Conservation (phyloP, 2,888 invertebrate genomes). For the Sarcophaga caerulescens region DNA sequence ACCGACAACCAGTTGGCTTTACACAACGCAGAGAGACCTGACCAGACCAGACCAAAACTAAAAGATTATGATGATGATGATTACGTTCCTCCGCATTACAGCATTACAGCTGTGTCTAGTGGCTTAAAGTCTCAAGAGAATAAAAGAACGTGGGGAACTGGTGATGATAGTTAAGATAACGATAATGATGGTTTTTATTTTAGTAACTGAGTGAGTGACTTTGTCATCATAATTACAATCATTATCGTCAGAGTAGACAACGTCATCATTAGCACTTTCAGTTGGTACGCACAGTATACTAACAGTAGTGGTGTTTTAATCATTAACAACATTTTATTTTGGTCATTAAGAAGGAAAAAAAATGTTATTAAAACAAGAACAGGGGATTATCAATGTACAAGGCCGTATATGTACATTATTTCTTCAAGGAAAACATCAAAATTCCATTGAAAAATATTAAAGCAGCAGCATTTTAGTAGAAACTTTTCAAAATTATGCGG, state of each 20-base stretch:
- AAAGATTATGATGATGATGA: not conserved
- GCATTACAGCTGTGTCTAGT: constrained; percentile 25
- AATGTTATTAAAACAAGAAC: not conserved
- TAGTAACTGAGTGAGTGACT: constrained; percentile 20
- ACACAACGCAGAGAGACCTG: constrained; percentile 16
- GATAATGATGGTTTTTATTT: not conserved
- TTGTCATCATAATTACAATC: constrained; percentile 43
- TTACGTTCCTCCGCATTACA: constrained; percentile 7
- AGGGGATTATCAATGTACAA: not conserved
- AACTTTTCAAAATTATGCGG: no score
- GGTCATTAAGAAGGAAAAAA: constrained; percentile 9
- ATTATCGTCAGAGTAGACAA: constrained; percentile 17
- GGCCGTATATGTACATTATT: not conserved
- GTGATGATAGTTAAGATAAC: not conserved
- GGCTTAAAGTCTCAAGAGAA: constrained; percentile 49
- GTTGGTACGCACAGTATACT: not conserved
- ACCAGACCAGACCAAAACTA: constrained; percentile 9
- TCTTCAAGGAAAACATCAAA: no score
- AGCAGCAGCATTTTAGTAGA: no score
- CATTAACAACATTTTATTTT: constrained; percentile 32
- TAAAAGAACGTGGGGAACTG: not conserved
- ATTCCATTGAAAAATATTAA: no score
- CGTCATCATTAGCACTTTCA: constrained; percentile 25
- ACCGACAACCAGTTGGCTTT: constrained; percentile 7
- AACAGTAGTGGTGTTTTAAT: not conserved